These are phyloP conservation scores for Lagodon rhomboides DNA, from an alignment of 2,797 vertebrate genomes.

Conservation along the genomic window DNA sequence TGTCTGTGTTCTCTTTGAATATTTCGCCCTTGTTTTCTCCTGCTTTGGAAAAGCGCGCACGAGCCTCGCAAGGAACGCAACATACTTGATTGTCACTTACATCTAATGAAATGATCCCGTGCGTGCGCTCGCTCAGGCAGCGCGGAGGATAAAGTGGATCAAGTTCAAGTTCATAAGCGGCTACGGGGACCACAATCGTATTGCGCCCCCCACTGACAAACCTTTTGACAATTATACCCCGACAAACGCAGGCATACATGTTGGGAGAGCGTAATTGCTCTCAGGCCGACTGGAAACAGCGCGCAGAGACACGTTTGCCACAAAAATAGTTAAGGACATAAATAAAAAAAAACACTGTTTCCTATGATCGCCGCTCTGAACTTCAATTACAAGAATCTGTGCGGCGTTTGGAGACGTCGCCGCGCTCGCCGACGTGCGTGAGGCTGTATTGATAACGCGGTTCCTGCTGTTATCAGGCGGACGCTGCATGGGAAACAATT, in stretches of 20 bases:
- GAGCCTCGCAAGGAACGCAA: slow-evolving; percentile 13
- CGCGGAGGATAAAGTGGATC: slow-evolving; percentile 76
- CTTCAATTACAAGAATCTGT: not conserved
- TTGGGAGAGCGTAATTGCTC: slow-evolving; percentile 61
- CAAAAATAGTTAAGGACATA: slow-evolving; percentile 8
- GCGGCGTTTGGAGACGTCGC: slow-evolving; percentile 28
- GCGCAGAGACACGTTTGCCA: slow-evolving; percentile 11
- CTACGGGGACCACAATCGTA: slow-evolving; percentile 86
- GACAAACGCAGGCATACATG: slow-evolving; percentile 57
- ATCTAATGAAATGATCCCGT: slow-evolving; percentile 47
- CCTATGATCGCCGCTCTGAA: not conserved
- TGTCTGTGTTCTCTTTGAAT: not conserved
- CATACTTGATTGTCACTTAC: slow-evolving; percentile 37
- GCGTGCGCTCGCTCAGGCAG: slow-evolving; percentile 48
- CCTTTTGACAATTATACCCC: slow-evolving; percentile 49
- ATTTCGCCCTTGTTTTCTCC: not conserved
- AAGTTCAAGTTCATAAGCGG: slow-evolving; percentile 91
- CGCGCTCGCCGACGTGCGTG: not conserved
- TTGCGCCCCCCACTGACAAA: slow-evolving; percentile 92
- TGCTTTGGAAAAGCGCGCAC: not conserved
- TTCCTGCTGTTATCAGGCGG: slow-evolving; percentile 12
- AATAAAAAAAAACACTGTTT: not conserved
- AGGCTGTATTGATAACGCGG: slow-evolving; percentile 11
- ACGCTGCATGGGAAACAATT: not conserved
- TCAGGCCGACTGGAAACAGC: slow-evolving; percentile 38